Evolutionary conservation across 2,888 invertebrate species (phyloP).

Genomic region (Chrysomela aeneicollis): DNA sequence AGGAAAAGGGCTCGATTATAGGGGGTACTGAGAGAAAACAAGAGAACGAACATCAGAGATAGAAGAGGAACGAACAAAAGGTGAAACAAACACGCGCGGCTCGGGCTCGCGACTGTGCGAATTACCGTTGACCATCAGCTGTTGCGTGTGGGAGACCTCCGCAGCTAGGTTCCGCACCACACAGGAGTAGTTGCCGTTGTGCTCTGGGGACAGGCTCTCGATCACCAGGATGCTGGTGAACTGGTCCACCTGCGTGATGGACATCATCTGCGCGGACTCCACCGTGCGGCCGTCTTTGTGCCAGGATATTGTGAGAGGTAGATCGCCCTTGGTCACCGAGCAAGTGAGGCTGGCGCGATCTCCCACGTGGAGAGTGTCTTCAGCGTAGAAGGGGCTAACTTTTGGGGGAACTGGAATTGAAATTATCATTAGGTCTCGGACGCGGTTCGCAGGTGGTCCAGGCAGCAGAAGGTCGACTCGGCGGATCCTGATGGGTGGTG

Average conservation of each 20-base stretch:
- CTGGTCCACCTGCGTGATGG: constrained; percentile 77
- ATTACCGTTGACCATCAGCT: constrained; percentile 82
- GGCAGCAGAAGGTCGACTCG: neutral
- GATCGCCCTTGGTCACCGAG: constrained; percentile 78
- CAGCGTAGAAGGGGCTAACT: constrained; percentile 77
- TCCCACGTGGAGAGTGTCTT: constrained; percentile 74
- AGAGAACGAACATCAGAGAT: constrained; percentile 68
- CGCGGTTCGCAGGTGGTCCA: neutral
- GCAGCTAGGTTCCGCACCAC: constrained; percentile 77
- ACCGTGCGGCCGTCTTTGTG: constrained; percentile 75
- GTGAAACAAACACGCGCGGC: constrained; percentile 55
- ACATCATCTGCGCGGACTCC: constrained; percentile 69
- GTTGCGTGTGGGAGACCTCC: constrained; percentile 76
- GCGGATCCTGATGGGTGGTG: too few species aligned
- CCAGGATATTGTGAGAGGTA: constrained; percentile 79
- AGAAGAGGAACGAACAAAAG: constrained; percentile 59
- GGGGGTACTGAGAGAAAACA: constrained; percentile 74
- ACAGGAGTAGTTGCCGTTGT: constrained; percentile 81
- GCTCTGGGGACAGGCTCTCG: constrained; percentile 77
- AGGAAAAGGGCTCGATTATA: constrained; percentile 85
- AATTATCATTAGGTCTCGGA: constrained; percentile 25
- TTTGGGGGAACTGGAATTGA: constrained; percentile 76
- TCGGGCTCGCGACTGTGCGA: constrained; percentile 54
- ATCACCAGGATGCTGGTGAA: constrained; percentile 81
- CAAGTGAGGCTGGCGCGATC: constrained; percentile 78